These are phyloP conservation scores for Hylaeus anthracinus DNA, from an alignment of 1,140 invertebrate species.

Conservation along the genomic window DNA sequence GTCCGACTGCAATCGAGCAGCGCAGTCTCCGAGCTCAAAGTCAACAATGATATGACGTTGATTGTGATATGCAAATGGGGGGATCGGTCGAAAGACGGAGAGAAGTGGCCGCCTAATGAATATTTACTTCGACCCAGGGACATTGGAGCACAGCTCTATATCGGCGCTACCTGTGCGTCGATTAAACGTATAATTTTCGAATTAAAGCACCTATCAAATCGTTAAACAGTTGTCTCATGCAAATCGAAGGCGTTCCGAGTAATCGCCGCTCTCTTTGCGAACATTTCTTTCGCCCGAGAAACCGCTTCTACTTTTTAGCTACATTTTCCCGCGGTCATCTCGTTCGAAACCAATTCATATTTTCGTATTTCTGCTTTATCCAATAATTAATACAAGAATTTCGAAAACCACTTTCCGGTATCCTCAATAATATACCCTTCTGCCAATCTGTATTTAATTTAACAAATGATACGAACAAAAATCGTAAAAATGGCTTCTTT, in stretches of 20 bases:
- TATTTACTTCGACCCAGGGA: constrained; percentile 73
- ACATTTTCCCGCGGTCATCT: too few species aligned
- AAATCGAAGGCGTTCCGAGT: constrained; percentile 62
- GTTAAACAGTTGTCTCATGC: constrained; percentile 73
- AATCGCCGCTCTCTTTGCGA: constrained; percentile 15
- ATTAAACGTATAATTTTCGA: constrained; percentile 80
- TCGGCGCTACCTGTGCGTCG: constrained; percentile 57
- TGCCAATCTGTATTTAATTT: too few species aligned
- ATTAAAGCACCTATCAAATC: constrained; percentile 75
- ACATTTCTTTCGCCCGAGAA: neutral
- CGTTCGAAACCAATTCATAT: too few species aligned
- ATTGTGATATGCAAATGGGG: constrained; percentile 77
- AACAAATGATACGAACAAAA: too few species aligned
- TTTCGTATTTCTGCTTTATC: too few species aligned
- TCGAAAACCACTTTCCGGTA: too few species aligned
- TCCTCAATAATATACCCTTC: too few species aligned
- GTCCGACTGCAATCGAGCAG: constrained; percentile 5
- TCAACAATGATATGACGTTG: constrained; percentile 75
- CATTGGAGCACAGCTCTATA: constrained; percentile 52
- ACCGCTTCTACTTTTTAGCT: neutral
- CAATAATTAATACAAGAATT: too few species aligned
- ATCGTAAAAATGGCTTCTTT: too few species aligned
- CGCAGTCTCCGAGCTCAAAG: constrained; percentile 54
- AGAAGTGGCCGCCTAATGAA: constrained; percentile 72
- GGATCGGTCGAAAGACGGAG: constrained; percentile 60